These are phyloP conservation scores for Pachliopta kotzebuea DNA, from an alignment of 2,888 invertebrate species.

Conservation along the genomic window DNA sequence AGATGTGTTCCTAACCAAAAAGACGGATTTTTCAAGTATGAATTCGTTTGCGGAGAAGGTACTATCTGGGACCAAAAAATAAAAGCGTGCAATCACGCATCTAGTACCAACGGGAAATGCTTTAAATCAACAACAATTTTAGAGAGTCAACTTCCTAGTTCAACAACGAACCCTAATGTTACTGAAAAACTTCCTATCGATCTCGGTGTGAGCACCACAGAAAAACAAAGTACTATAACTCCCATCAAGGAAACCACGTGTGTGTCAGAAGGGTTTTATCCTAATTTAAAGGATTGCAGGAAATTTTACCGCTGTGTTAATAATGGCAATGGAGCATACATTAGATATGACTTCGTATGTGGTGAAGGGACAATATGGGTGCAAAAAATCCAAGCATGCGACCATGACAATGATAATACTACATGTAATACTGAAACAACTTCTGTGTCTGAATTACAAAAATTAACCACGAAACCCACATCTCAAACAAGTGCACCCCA, in stretches of 20 bases:
- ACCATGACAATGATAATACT: constrained; percentile 49
- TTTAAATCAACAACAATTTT: constrained; percentile 32
- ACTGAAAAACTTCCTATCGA: constrained; percentile 37
- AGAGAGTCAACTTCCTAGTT: neutral
- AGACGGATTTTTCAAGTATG: constrained; percentile 82
- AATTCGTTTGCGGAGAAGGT: constrained; percentile 87
- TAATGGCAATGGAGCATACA: constrained; percentile 67
- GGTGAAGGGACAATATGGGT: constrained; percentile 86
- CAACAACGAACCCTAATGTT: constrained; percentile 32
- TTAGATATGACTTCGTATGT: constrained; percentile 82
- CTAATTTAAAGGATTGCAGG: constrained; percentile 83
- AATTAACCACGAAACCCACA: constrained; percentile 8
- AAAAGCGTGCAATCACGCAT: constrained; percentile 83
- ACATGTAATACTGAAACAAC: constrained; percentile 28
- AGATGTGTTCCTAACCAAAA: constrained; percentile 85
- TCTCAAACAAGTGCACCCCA: constrained; percentile 14
- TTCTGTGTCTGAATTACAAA: constrained; percentile 11
- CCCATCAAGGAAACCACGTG: constrained; percentile 61
- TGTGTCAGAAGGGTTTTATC: constrained; percentile 84
- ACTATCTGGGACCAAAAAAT: constrained; percentile 88
- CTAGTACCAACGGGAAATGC: constrained; percentile 30
- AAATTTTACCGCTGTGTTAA: constrained; percentile 87
- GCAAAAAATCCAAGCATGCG: constrained; percentile 79
- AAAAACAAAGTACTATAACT: constrained; percentile 57
- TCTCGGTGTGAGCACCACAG: constrained; percentile 3